phyloP scores from a whole-genome alignment of 2,113 vertebrate species.

The Chionomys nivalis region DNA sequence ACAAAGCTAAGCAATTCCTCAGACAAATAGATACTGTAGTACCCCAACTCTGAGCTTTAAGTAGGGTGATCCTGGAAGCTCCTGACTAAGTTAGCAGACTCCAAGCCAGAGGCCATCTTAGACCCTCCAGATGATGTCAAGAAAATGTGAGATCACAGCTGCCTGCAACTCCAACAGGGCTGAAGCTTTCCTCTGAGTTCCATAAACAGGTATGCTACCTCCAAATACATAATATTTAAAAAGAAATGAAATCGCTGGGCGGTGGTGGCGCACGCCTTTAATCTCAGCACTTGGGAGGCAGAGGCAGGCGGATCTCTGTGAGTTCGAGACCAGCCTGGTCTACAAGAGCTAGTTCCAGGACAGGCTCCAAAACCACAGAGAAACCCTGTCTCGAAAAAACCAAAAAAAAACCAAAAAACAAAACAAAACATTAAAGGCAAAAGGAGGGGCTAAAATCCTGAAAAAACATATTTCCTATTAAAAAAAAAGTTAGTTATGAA shows the following conservation, averaged over 20 bases:
- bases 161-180: background rate
- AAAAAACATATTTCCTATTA: background rate
- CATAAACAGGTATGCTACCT: background rate
- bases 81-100: background rate
- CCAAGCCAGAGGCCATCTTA: background rate
- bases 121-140: background rate
- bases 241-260: background rate
- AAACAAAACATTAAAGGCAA: slow-evolving; percentile 25
- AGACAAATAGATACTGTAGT: background rate
- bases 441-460: background rate
- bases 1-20: background rate
- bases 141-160: background rate
- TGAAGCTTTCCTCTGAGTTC: background rate
- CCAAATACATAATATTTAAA: background rate
- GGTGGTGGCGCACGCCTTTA: too few relatives aligned
- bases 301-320: too few relatives aligned
- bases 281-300: too few relatives aligned
- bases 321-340: too few relatives aligned
- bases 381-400: too few relatives aligned
- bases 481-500: slow-evolving; percentile 8
- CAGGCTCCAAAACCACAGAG: too few relatives aligned
- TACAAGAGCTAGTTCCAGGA: too few relatives aligned
- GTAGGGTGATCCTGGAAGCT: background rate
- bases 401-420: too few relatives aligned
- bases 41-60: background rate